A percentile compares a stretch with the other conserved stretches of the same genome.
Conservation (phyloP, 1,140 invertebrate species). For the Drosophila mojavensis region DNA sequence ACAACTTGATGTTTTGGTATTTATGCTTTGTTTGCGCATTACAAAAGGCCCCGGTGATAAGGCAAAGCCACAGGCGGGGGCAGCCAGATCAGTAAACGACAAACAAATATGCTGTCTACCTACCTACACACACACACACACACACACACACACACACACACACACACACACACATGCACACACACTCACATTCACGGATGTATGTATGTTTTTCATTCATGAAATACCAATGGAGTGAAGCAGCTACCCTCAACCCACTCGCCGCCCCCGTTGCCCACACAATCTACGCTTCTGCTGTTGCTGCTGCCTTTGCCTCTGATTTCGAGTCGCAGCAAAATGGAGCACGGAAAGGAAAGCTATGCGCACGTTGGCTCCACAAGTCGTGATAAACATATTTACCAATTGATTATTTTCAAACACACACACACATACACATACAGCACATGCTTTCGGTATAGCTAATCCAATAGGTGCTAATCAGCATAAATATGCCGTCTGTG, state of each 20-base stretch:
- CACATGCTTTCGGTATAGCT: slow-evolving; percentile 58
- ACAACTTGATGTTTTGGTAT: slow-evolving; percentile 71
- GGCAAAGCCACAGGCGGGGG: slow-evolving; percentile 30
- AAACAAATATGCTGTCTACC: slow-evolving; percentile 39
- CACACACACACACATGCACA: neutral
- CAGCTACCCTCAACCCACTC: neutral
- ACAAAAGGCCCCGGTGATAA: slow-evolving; percentile 64
- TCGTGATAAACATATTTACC: slow-evolving; percentile 82
- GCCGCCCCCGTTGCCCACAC: neutral
- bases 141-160: slow-evolving; percentile 6
- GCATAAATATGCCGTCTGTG: slow-evolving; percentile 62
- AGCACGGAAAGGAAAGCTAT: slow-evolving; percentile 66
- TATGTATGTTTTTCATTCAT: slow-evolving; percentile 36
- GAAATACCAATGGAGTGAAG: slow-evolving; percentile 12
- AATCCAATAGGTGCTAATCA: slow-evolving; percentile 74
- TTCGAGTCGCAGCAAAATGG: slow-evolving; percentile 54
- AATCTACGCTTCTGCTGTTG: neutral
- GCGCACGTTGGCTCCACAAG: slow-evolving; percentile 57
- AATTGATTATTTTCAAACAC: slow-evolving; percentile 75
- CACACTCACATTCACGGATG: slow-evolving; percentile 11
- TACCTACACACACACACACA: slow-evolving; percentile 21
- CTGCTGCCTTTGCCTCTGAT: neutral
- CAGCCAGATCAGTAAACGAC: slow-evolving; percentile 43
- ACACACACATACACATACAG: slow-evolving; percentile 35
- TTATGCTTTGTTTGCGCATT: slow-evolving; percentile 74